These are phyloP conservation scores for Microctonus hyperodae DNA, from an alignment of 2,888 invertebrate genomes.

Conservation along the genomic window DNA sequence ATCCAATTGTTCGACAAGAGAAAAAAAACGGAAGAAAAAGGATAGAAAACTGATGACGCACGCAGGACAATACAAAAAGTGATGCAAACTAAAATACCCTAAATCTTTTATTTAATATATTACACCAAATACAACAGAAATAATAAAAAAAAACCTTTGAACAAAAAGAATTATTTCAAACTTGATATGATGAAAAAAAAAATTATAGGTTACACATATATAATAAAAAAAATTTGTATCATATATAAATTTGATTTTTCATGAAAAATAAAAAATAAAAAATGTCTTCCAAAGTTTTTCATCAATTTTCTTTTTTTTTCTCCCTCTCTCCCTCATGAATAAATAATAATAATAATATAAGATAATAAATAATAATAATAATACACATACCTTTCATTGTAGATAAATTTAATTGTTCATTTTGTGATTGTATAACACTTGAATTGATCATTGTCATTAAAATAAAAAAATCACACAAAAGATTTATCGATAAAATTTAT, in stretches of 20 bases:
- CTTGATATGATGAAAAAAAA: neutral
- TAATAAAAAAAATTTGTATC: neutral
- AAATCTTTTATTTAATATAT: conserved; percentile 24
- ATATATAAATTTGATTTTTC: neutral
- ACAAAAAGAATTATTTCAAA: neutral
- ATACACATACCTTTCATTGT: neutral
- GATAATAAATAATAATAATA: too few species aligned
- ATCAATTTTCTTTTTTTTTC: too few species aligned
- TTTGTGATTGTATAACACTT: neutral
- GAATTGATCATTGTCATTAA: neutral
- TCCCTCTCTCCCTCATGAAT: too few species aligned
- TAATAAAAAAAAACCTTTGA: conserved; percentile 3
- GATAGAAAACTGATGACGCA: too few species aligned
- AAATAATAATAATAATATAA: too few species aligned
- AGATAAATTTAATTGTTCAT: neutral
- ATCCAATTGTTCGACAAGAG: neutral
- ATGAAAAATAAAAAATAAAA: neutral
- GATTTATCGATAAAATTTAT: too few species aligned
- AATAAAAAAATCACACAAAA: too few species aligned
- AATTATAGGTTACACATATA: neutral
- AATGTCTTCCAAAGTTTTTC: neutral
- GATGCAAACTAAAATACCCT: too few species aligned
- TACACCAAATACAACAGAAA: neutral
- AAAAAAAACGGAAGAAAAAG: conserved; percentile 4
- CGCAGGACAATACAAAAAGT: too few species aligned